These are phyloP conservation scores for Xiphophorus couchianus DNA, from an alignment of 2,113 vertebrate species.

Conservation along the genomic window DNA sequence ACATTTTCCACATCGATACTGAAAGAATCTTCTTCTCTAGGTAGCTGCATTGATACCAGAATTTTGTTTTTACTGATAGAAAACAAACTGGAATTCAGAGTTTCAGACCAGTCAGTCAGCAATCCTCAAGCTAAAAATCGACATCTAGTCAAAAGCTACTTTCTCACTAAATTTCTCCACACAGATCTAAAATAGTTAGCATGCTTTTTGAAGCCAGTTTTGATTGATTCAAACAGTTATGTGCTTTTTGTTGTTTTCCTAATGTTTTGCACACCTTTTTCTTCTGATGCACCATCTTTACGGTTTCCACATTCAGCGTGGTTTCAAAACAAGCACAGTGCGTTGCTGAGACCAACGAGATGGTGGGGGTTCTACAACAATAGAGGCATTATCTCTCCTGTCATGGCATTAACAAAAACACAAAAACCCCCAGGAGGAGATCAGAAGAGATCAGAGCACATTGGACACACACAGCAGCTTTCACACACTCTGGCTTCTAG, in stretches of 20 bases:
- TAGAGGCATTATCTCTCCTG: constrained; percentile 74
- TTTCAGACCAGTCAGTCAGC: not conserved
- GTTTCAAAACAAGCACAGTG: constrained; percentile 47
- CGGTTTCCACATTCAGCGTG: constrained; percentile 34
- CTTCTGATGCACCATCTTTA: not conserved
- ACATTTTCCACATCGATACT: not conserved
- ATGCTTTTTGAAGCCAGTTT: too few species aligned
- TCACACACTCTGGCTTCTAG: constrained; percentile 58
- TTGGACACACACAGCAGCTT: constrained; percentile 63
- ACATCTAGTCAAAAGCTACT: too few species aligned
- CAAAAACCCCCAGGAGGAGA: constrained; percentile 73
- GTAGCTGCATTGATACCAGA: not conserved
- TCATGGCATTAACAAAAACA: constrained; percentile 70
- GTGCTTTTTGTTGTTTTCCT: too few species aligned
- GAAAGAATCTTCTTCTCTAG: not conserved
- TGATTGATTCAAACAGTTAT: too few species aligned
- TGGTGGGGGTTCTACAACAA: constrained; percentile 62
- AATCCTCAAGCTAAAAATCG: too few species aligned
- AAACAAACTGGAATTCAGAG: not conserved
- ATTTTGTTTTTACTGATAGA: not conserved
- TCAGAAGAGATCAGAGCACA: constrained; percentile 71
- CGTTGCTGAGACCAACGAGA: constrained; percentile 32
- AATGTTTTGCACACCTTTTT: not conserved
- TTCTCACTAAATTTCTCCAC: too few species aligned
- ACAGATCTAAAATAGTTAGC: too few species aligned